Percentiles rank a stretch among this genome's conserved stretches.
phyloP scores from a whole-genome alignment of 2,797 vertebrate species.

The Muscicapa striata region DNA sequence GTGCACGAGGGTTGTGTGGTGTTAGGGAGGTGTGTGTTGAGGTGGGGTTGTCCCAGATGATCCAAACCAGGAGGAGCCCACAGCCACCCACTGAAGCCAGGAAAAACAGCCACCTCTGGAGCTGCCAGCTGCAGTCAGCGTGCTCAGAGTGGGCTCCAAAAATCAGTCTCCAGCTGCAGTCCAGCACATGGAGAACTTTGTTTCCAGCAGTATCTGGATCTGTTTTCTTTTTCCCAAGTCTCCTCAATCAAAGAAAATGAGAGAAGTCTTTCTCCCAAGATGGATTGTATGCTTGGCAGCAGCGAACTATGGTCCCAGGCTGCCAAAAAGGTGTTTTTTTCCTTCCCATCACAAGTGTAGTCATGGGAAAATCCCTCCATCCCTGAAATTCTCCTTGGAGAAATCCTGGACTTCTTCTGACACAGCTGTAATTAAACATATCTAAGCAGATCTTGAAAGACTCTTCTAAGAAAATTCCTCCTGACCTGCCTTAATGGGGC shows the following conservation, averaged over 20 bases:
- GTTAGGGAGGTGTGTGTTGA: not conserved
- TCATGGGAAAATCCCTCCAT: not conserved
- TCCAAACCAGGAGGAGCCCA: not conserved
- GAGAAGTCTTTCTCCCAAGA: not conserved
- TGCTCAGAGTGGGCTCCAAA: not conserved
- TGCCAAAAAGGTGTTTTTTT: not conserved
- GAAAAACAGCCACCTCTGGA: not conserved
- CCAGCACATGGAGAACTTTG: not conserved
- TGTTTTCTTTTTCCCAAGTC: not conserved
- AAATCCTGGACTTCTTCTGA: not conserved
- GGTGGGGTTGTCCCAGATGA: not conserved
- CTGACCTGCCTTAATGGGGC: not conserved
- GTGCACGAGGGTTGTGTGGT: accelerated
- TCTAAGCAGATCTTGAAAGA: not conserved
- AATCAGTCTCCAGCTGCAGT: not conserved
- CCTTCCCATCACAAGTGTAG: accelerated
- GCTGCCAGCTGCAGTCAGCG: not conserved
- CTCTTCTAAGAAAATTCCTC: not conserved
- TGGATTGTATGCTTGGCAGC: not conserved
- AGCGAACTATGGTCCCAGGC: not conserved
- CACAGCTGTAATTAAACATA: not conserved
- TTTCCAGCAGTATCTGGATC: not conserved
- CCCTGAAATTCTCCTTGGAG: not conserved
- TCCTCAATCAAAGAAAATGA: not conserved
- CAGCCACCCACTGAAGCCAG: not conserved